These are phyloP conservation scores for Phyllotreta cruciferae DNA, from an alignment of 2,888 invertebrate genomes.

Conservation along the genomic window DNA sequence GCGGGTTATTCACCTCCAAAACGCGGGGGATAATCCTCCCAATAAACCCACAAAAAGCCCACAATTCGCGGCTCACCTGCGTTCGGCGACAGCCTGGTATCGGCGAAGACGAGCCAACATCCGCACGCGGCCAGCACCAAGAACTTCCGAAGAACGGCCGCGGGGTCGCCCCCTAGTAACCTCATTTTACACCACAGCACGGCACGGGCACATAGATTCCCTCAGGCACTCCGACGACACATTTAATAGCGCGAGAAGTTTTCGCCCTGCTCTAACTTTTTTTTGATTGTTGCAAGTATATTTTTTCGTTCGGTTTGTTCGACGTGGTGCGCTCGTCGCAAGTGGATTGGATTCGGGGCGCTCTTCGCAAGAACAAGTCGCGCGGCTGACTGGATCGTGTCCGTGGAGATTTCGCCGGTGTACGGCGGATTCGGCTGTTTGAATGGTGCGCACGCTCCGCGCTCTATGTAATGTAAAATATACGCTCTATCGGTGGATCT, in stretches of 20 bases:
- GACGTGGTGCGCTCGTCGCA: no score
- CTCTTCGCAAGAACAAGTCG: constrained; percentile 7
- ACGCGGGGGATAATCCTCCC: constrained; percentile 11
- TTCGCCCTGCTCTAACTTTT: no score
- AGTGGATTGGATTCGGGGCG: no score
- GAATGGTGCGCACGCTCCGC: constrained; percentile 20
- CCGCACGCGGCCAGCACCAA: constrained; percentile 43
- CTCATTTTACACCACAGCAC: constrained; percentile 49
- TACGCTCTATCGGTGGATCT: no score
- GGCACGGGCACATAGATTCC: constrained; percentile 41
- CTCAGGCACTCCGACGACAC: constrained; percentile 31
- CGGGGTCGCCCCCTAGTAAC: constrained; percentile 51
- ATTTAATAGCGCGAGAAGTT: not conserved
- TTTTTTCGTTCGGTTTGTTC: no score
- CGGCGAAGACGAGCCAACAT: constrained; percentile 51
- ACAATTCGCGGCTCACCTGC: constrained; percentile 42
- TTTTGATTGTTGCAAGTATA: no score
- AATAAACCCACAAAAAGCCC: no score
- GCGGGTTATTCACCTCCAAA: constrained; percentile 26
- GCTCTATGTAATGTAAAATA: constrained; percentile 21
- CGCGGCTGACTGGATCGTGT: constrained; percentile 11
- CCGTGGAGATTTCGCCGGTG: constrained; percentile 22
- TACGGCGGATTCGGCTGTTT: constrained; percentile 25
- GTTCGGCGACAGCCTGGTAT: constrained; percentile 45
- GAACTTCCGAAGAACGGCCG: constrained; percentile 46